Percentiles rank a stretch among this genome's conserved stretches.
These are phyloP conservation scores for Lagopus leucura DNA, from an alignment of 2,113 vertebrate genomes.

Conservation along the genomic window DNA sequence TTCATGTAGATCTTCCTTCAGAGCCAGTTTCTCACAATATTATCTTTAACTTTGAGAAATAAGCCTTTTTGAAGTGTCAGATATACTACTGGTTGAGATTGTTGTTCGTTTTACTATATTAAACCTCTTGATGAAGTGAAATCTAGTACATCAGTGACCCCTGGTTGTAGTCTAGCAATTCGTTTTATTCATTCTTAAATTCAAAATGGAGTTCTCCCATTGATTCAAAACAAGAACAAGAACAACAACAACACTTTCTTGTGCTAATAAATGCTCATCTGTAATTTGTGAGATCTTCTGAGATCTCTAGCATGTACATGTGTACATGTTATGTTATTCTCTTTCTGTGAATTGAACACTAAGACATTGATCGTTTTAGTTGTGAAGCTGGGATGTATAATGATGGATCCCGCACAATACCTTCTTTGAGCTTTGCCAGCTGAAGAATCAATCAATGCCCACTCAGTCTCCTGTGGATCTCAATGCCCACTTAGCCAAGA, in stretches of 20 bases:
- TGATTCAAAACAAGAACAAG: background rate
- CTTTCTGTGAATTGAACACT: background rate
- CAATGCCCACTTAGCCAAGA: background rate
- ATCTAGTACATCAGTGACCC: background rate
- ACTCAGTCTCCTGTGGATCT: fast-evolving
- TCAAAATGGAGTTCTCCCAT: background rate
- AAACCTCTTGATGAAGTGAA: background rate
- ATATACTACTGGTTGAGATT: background rate
- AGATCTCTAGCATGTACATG: background rate
- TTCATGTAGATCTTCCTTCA: background rate
- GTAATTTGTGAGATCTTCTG: background rate
- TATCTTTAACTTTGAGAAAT: background rate
- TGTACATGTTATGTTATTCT: background rate
- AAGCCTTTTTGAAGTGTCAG: background rate
- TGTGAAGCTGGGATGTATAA: background rate
- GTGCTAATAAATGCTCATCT: background rate
- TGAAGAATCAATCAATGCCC: fast-evolving
- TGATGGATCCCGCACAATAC: background rate
- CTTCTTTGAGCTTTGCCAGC: background rate
- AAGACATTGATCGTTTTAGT: fast-evolving
- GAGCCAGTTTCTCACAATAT: background rate
- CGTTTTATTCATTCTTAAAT: background rate
- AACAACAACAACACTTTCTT: background rate
- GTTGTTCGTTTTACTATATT: background rate
- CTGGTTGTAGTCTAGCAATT: background rate